phyloP scores from a whole-genome alignment of 2,888 invertebrate species.

The Teleogryllus oceanicus region DNA sequence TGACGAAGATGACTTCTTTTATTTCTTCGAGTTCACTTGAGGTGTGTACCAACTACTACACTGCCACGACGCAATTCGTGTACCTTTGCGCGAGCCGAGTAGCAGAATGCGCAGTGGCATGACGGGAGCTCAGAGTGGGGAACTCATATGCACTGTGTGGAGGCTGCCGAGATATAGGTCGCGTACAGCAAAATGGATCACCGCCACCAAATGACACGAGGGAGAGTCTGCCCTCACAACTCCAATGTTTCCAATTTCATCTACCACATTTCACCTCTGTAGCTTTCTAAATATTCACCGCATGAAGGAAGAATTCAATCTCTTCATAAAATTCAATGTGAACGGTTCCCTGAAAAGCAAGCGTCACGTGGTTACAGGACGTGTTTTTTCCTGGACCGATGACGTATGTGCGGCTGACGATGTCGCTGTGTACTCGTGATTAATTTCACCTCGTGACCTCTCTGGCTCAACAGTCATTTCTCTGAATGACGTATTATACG shows the following conservation, averaged over 20 bases:
- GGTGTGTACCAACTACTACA: too few species aligned
- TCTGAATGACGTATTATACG: background rate
- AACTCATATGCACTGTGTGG: too few species aligned
- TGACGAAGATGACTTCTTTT: too few species aligned
- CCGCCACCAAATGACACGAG: too few species aligned
- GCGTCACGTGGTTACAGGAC: background rate
- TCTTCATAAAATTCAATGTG: slow-evolving; percentile 6
- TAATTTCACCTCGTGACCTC: slow-evolving; percentile 3
- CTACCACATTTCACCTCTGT: background rate
- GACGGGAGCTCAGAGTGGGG: too few species aligned
- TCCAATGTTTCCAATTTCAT: background rate
- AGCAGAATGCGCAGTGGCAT: too few species aligned
- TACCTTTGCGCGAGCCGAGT: too few species aligned
- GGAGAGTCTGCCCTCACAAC: background rate
- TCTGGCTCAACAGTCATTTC: background rate
- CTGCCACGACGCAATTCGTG: too few species aligned
- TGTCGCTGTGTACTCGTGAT: background rate
- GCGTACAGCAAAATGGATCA: too few species aligned
- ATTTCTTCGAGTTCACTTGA: too few species aligned
- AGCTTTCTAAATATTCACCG: background rate
- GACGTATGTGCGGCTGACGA: slow-evolving; percentile 11
- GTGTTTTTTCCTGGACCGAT: background rate
- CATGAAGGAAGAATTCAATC: background rate
- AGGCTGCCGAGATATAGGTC: too few species aligned
- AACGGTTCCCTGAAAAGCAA: background rate